Evolutionary conservation across 2,113 vertebrate species (phyloP), one percentile per base, ranked within the genome.

Genomic region (Rhinolophus ferrumequinum): DNA sequence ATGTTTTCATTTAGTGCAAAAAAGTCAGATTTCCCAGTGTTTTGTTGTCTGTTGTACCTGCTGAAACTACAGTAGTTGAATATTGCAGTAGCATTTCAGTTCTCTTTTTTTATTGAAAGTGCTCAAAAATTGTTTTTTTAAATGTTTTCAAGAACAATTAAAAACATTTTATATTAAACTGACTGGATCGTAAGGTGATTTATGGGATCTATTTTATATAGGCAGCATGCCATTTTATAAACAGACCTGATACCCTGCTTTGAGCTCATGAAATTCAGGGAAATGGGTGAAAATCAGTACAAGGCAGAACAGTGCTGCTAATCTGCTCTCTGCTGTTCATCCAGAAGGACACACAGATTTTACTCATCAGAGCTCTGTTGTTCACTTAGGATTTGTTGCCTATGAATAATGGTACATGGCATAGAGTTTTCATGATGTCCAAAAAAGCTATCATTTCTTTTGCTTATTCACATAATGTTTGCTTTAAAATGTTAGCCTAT

Each of bases 71-170:
- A 99, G 99, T 99, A 99, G 99, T 99, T 99, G 99, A 99, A 99
- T 99, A 99, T 99, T 99, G 99, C 99, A 98, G 99, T 99, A 98
- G 99, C 98, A 99, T 99, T 99, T 99, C 99, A 99, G 99, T 99
- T 99, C 97, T 98, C 97, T 98, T 99, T 99, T 99, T 99, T 99
- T 99, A 99, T 99, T 98, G 98, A 99, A 99, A 99, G 99, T 99
- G 99, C 99, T 99, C 98, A 99, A 99, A 99, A 98, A 99, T 99
- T 99, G 99, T 99, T 99, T 99, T 99, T 99, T 99, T 98, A 99
- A 99, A 99, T 99, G 99, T 99, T 99, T 99, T 99, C 99, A 99
- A 99, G 99, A 99, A 99, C 99, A 98, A 99, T 99, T 98, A 99
- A 99, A 99, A 99, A 98, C 98, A 99, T 99, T 99, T 99, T 99